Evolutionary conservation across 2,797 vertebrate species (phyloP).

Genomic region (Enoplosus armatus): DNA sequence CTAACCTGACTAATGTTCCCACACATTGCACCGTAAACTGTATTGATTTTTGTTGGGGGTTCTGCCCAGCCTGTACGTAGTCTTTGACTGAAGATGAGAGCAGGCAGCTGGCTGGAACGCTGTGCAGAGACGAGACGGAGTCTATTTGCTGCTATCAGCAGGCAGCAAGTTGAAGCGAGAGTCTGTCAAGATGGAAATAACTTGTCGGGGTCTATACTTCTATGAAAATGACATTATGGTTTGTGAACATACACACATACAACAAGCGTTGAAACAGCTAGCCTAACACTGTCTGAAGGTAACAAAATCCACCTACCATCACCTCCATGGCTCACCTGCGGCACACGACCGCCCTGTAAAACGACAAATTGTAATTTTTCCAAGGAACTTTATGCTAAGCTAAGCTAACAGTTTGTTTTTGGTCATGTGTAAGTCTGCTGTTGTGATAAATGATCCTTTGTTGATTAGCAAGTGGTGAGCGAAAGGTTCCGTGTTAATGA

Average conservation of each 20-base stretch:
- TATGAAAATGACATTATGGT: background rate
- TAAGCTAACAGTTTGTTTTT: background rate
- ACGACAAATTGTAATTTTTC: background rate
- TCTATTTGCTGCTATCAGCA: slow-evolving; percentile 5
- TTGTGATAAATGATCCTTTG: slow-evolving; percentile 27
- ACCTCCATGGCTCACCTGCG: background rate
- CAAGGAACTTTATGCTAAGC: background rate
- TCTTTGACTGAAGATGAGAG: slow-evolving; percentile 45
- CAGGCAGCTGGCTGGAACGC: slow-evolving; percentile 18
- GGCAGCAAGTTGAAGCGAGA: slow-evolving; percentile 8
- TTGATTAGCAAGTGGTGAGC: slow-evolving; percentile 22
- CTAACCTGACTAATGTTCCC: slow-evolving; percentile 57
- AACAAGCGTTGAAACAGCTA: background rate
- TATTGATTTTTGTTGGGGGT: slow-evolving; percentile 58
- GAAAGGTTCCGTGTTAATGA: slow-evolving; percentile 41
- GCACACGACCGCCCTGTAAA: background rate
- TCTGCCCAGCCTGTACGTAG: slow-evolving; percentile 18
- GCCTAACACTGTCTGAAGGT: background rate
- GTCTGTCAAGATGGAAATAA: slow-evolving; percentile 1
- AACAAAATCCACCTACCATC: background rate
- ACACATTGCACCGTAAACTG: slow-evolving; percentile 62
- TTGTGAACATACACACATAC: background rate
- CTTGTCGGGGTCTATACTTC: background rate
- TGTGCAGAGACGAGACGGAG: background rate
- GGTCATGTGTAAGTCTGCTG: background rate